A percentile compares a stretch with the other conserved stretches of the same genome.
phyloP scores from a whole-genome alignment of 2,113 vertebrate genomes.

The Ibidorhyncha struthersii region DNA sequence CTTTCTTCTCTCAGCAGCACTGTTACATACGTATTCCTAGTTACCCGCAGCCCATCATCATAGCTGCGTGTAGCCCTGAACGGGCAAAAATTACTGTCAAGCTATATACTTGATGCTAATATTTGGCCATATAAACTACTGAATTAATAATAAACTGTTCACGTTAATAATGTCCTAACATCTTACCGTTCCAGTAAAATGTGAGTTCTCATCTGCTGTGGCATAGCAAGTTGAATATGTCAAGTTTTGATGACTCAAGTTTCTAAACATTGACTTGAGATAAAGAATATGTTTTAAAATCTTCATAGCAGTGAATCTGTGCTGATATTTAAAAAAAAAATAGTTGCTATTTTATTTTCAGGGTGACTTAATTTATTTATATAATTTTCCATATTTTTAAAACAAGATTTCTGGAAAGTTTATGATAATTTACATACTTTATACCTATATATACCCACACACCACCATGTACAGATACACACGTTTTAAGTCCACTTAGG shows the following conservation, averaged over 20 bases:
- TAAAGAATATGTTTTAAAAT: not conserved
- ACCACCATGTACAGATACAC: accelerated
- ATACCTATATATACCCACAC: too few species aligned
- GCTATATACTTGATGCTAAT: not conserved
- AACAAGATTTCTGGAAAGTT: not conserved
- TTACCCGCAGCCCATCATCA: not conserved
- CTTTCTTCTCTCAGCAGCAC: not conserved
- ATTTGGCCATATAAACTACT: not conserved
- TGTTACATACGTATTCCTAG: not conserved
- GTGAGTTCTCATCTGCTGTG: not conserved
- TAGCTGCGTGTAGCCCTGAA: not conserved
- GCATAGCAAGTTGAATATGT: not conserved
- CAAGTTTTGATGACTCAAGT: not conserved
- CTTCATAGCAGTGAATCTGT: not conserved
- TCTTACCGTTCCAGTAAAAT: not conserved
- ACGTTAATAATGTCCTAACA: not conserved
- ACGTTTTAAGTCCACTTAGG: not conserved
- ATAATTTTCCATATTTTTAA: not conserved
- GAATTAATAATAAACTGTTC: not conserved
- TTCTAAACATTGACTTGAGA: not conserved
- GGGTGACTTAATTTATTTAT: not conserved
- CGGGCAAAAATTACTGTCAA: not conserved
- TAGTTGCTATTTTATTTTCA: not conserved
- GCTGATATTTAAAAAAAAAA: not conserved
- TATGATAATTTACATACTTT: not conserved